Conservation (phyloP, 2,888 invertebrate genomes). For the Drosophila parthenogenetica region DNA sequence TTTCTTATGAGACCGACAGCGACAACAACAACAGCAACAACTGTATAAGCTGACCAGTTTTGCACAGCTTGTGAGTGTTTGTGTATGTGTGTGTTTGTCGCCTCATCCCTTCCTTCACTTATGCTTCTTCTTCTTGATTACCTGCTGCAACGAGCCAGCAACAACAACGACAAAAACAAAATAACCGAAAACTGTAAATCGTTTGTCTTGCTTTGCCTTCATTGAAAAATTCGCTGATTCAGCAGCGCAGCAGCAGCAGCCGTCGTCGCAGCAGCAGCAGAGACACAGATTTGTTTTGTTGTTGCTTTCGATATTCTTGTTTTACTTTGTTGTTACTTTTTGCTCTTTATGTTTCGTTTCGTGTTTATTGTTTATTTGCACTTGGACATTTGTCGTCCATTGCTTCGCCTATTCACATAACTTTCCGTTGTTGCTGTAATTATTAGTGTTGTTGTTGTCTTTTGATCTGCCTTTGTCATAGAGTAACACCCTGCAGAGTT, state of each 20-base stretch:
- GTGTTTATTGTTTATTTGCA: constrained; percentile 60
- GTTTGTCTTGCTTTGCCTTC: constrained; percentile 48
- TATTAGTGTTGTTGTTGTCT: constrained; percentile 19
- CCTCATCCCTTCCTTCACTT: constrained; percentile 19
- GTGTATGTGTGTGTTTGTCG: constrained; percentile 22
- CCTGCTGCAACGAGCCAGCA: constrained; percentile 50
- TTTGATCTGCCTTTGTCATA: constrained; percentile 17
- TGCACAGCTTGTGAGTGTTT: constrained; percentile 39
- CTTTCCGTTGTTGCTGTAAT: constrained; percentile 25
- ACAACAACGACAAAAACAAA: constrained; percentile 27
- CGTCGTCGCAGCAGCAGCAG: constrained; percentile 25
- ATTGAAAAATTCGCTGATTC: constrained; percentile 72
- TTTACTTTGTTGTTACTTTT: constrained; percentile 30
- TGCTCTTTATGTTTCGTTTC: constrained; percentile 25
- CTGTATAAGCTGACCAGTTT: constrained; percentile 52
- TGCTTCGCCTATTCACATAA: constrained; percentile 18
- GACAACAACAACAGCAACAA: neutral
- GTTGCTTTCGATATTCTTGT: constrained; percentile 46
- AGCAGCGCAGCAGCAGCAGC: constrained; percentile 35
- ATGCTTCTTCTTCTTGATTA: constrained; percentile 31
- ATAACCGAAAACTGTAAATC: constrained; percentile 62
- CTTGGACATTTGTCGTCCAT: constrained; percentile 49
- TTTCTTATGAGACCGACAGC: constrained; percentile 17
- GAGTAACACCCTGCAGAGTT: constrained; percentile 17
- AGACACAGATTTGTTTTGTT: constrained; percentile 42